These are phyloP conservation scores for Chloebia gouldiae DNA, from an alignment of 2,113 vertebrate species.

Conservation along the genomic window DNA sequence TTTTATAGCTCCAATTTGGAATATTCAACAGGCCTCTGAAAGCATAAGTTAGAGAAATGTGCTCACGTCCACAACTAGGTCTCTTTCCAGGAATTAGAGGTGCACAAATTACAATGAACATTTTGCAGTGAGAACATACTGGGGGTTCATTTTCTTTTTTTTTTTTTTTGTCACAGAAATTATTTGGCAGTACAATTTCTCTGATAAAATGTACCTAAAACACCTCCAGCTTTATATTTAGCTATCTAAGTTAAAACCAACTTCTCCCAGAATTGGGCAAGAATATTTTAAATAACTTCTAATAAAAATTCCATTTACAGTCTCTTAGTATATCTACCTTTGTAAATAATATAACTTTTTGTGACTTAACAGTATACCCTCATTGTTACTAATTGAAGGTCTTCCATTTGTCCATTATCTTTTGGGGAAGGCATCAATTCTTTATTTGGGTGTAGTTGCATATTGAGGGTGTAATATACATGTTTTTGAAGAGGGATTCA, in stretches of 20 bases:
- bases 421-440: background rate
- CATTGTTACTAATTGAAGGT: background rate
- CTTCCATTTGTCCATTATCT: background rate
- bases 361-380: background rate
- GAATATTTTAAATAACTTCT: background rate
- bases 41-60: background rate
- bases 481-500: background rate
- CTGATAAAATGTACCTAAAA: background rate
- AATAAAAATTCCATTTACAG: background rate
- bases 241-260: background rate
- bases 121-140: background rate
- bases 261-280: background rate
- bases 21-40: background rate
- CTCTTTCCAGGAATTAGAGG: background rate
- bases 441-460: background rate
- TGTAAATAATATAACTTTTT: background rate
- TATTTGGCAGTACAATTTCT: background rate
- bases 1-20: background rate
- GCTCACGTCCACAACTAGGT: background rate
- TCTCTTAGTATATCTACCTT: background rate
- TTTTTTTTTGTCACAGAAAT: background rate
- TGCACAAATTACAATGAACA: background rate
- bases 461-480: background rate
- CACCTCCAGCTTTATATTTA: conserved; percentile 1
- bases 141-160: background rate